phyloP scores from a whole-genome alignment of 1,140 invertebrate genomes.

The Coelopa frigida region DNA sequence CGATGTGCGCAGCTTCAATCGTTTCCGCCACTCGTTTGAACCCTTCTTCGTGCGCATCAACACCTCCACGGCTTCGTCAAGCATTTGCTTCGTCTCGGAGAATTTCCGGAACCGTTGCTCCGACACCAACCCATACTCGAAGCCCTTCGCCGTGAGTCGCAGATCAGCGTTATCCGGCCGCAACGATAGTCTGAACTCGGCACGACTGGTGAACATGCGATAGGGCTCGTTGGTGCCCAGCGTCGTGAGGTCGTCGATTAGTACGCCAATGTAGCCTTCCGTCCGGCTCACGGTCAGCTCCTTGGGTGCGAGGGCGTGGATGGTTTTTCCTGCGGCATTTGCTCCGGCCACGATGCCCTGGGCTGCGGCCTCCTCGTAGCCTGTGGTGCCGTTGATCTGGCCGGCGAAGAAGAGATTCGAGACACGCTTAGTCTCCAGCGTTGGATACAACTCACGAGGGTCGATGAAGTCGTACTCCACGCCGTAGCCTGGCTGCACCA shows the following conservation, averaged over 20 bases:
- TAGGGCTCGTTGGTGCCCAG: constrained; percentile 84
- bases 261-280: constrained; percentile 87
- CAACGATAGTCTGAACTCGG: constrained; percentile 78
- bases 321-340: constrained; percentile 61
- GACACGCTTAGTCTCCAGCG: constrained; percentile 74
- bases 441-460: constrained; percentile 71
- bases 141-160: constrained; percentile 70
- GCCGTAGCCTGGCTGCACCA: constrained; percentile 60
- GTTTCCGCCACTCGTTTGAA: constrained; percentile 50
- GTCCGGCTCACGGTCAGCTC: constrained; percentile 64
- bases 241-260: constrained; percentile 85
- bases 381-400: constrained; percentile 94
- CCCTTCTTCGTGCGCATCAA: constrained; percentile 49
- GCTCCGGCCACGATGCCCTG: constrained; percentile 87
- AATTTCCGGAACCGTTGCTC: constrained; percentile 52
- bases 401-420: constrained; percentile 78
- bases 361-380: constrained; percentile 92
- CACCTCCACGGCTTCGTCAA: constrained; percentile 51
- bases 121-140: constrained; percentile 63
- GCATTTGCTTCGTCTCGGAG: constrained; percentile 42
- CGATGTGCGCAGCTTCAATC: constrained; percentile 41
- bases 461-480: constrained; percentile 87
- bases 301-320: constrained; percentile 42
- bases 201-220: constrained; percentile 88
- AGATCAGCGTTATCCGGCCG: constrained; percentile 88